A percentile compares a stretch with the other conserved stretches of the same genome.
Conservation (phyloP, 1,140 invertebrate species). For the Camponotus vicinus region DNA sequence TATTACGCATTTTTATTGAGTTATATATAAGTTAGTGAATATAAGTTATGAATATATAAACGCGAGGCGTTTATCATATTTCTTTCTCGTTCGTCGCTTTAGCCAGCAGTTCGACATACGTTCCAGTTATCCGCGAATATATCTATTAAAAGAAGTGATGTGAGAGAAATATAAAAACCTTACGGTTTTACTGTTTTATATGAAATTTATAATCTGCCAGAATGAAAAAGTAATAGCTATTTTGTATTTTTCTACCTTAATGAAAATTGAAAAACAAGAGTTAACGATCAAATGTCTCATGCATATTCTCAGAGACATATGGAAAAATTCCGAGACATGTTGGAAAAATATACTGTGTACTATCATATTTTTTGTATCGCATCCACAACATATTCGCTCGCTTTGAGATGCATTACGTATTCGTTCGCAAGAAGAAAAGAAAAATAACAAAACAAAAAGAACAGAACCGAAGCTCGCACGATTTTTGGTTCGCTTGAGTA, state of each 20-base stretch:
- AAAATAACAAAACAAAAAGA: neutral
- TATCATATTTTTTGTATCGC: neutral
- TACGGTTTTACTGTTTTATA: neutral
- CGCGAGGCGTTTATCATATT: neutral
- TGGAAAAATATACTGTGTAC: neutral
- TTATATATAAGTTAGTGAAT: neutral
- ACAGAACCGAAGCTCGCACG: neutral
- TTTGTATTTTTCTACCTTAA: conserved; percentile 1
- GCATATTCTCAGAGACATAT: neutral
- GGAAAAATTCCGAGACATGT: conserved; percentile 8
- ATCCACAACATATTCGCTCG: neutral
- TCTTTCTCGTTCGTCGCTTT: neutral
- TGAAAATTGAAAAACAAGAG: neutral
- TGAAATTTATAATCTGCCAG: neutral
- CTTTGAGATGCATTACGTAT: neutral
- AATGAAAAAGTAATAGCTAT: neutral
- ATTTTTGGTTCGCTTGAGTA: conserved; percentile 31
- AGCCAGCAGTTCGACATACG: neutral
- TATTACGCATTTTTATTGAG: conserved; percentile 17
- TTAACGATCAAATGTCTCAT: neutral
- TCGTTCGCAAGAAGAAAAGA: neutral
- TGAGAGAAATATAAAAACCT: neutral
- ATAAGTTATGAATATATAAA: no score
- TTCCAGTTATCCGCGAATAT: neutral
- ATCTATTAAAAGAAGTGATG: neutral